Base-by-base conservation (phyloP, 2,797 vertebrate genomes). In the Ibycter americanus region DNA sequence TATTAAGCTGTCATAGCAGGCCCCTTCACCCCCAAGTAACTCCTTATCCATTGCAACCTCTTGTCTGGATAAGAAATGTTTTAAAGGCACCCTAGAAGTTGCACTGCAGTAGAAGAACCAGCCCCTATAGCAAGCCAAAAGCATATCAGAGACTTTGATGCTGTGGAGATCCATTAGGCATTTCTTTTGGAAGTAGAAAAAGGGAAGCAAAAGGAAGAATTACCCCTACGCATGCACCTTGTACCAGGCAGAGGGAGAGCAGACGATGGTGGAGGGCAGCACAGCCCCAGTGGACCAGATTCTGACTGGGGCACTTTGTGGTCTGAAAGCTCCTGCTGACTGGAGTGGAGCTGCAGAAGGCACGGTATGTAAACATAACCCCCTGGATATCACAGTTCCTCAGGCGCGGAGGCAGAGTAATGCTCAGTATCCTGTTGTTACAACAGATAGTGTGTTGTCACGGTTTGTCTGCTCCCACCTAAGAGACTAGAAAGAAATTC, bases 301-400 rank as follows among this genome's bases (percentile, higher is more conserved):
- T 58, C 52, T 66, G 58, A 8, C 21, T 13, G 0, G 0, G 55
- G 18, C 8, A 29, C 78, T 88, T 52, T 76, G 49, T 2, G 7
- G 27, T 58, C 55, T 44, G 68, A 80, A 52, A 10, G 29, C 31
- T 21, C 11, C 16, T 25, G 32, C 34, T 19, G 26, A n/a, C 44
- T 31, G 47, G 63, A 59, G 25, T 11, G 29, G 59, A 71, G 42
- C 61, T 74, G 46, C 17, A 73, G 62, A 44, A 59, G 26, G 25
- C 34, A 26, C 46, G 13, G 25, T 1, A 1, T 8, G 19, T 27
- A 56, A 59, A 0, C 0, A 0, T 56, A 72, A 7, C 4, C 3
- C 31, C 46, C 42, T 38, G 66, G 11, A 29, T 42, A 27, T n/a
- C 47, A 19, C 49, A 44, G 62, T 22, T 7, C 8, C 51, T 73